Evolutionary conservation across 2,113 vertebrate species (phyloP).

Genomic region (Gopherus flavomarginatus): DNA sequence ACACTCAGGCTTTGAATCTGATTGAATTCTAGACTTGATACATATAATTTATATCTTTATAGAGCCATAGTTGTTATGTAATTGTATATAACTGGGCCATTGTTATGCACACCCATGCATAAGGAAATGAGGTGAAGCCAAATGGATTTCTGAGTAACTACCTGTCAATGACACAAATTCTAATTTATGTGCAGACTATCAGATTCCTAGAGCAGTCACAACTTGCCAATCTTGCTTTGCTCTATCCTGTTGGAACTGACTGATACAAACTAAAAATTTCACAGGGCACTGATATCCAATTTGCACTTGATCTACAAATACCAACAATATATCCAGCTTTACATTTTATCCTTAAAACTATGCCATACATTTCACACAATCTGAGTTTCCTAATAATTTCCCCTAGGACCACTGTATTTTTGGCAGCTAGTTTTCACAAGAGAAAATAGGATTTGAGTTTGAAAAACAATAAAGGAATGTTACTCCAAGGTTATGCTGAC

Average conservation of each 20-base stretch:
- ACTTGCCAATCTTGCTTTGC: neutral
- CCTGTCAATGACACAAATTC: neutral
- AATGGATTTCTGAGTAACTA: neutral
- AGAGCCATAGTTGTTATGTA: neutral
- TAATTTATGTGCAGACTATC: neutral
- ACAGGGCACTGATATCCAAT: neutral
- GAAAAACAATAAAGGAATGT: conserved; percentile 19
- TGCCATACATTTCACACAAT: neutral
- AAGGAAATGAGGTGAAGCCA: neutral
- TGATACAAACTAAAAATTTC: neutral
- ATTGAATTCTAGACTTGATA: neutral
- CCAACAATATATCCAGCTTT: conserved; percentile 1
- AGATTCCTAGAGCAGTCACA: neutral
- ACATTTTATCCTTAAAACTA: conserved; percentile 1
- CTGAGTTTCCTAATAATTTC: neutral
- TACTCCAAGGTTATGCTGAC: neutral
- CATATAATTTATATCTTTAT: neutral
- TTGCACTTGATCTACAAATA: neutral
- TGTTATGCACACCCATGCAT: neutral
- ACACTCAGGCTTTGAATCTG: neutral
- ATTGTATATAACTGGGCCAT: neutral
- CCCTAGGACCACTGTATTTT: neutral
- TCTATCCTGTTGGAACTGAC: neutral
- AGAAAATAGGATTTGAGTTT: neutral
- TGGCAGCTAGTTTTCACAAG: conserved; percentile 11